Evolutionary conservation across 2,888 invertebrate species (phyloP).

Genomic region (Ashinkailepas kermadecensis): DNA sequence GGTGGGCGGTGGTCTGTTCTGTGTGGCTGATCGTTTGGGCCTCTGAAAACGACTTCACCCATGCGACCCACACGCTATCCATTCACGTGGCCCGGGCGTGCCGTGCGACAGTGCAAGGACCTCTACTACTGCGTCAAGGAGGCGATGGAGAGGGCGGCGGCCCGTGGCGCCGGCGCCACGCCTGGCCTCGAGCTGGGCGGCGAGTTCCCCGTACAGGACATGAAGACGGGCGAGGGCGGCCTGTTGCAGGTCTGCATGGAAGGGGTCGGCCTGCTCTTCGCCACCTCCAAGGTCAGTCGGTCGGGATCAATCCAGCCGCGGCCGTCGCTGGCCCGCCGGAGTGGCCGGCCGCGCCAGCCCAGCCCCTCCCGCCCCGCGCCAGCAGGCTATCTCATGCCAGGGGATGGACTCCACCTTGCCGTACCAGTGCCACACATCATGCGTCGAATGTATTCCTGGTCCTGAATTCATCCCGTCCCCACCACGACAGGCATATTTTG

Average conservation of each 20-base stretch:
- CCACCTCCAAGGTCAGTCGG: slow-evolving; percentile 86
- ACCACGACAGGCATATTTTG: no score
- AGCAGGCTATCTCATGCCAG: no score
- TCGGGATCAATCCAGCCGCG: not conserved
- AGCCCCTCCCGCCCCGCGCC: not conserved
- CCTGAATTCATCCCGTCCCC: no score
- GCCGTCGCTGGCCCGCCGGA: not conserved
- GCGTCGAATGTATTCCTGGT: no score
- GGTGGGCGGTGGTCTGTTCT: no score
- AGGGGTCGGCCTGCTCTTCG: slow-evolving; percentile 96
- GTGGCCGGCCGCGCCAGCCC: not conserved
- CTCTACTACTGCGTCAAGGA: slow-evolving; percentile 98
- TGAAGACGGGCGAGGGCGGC: slow-evolving; percentile 94
- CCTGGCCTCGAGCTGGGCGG: slow-evolving; percentile 75
- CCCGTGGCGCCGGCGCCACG: slow-evolving; percentile 64
- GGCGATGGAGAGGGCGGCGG: slow-evolving; percentile 83
- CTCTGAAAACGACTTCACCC: no score
- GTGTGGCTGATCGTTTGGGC: no score
- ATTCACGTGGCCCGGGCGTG: no score
- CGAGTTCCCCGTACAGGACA: slow-evolving; percentile 97
- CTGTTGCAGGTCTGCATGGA: slow-evolving; percentile 95
- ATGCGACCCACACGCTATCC: no score
- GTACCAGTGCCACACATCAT: no score
- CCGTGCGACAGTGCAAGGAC: slow-evolving; percentile 74
- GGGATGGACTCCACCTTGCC: no score